These are phyloP conservation scores for Bombyx mandarina DNA, from an alignment of 1,140 invertebrate species.

Conservation along the genomic window DNA sequence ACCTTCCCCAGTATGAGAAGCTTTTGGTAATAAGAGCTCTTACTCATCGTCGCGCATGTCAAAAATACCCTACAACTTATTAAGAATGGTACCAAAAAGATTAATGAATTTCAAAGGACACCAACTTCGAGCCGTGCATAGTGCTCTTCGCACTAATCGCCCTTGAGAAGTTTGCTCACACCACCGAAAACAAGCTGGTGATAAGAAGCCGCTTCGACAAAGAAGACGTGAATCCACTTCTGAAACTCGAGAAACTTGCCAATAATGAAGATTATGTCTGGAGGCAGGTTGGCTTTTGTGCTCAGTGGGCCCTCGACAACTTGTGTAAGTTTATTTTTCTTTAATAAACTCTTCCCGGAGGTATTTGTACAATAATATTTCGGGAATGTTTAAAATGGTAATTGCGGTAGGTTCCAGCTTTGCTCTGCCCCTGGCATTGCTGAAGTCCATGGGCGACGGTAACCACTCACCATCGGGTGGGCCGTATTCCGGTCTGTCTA, in stretches of 20 bases:
- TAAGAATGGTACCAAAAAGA: background rate
- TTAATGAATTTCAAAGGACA: slow-evolving; percentile 53
- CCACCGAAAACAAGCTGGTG: slow-evolving; percentile 91
- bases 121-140: slow-evolving; percentile 79
- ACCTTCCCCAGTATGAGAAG: no score
- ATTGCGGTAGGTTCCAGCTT: no score
- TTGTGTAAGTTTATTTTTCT: slow-evolving; percentile 79
- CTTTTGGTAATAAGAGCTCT: no score
- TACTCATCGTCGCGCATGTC: no score
- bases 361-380: no score
- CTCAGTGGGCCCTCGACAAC: slow-evolving; percentile 94
- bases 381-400: no score
- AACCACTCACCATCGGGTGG: no score
- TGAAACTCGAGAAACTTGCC: slow-evolving; percentile 77
- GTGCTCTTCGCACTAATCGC: slow-evolving; percentile 92
- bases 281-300: slow-evolving; percentile 93
- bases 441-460: no score
- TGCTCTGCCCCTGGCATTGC: no score
- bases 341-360: background rate
- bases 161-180: slow-evolving; percentile 95
- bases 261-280: slow-evolving; percentile 33
- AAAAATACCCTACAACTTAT: no score
- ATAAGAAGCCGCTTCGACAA: slow-evolving; percentile 78
- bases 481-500: no score
- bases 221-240: slow-evolving; percentile 75